Percentiles rank a stretch among this genome's conserved stretches.
phyloP scores from a whole-genome alignment of 2,797 vertebrate genomes.

The Anguilla anguilla region DNA sequence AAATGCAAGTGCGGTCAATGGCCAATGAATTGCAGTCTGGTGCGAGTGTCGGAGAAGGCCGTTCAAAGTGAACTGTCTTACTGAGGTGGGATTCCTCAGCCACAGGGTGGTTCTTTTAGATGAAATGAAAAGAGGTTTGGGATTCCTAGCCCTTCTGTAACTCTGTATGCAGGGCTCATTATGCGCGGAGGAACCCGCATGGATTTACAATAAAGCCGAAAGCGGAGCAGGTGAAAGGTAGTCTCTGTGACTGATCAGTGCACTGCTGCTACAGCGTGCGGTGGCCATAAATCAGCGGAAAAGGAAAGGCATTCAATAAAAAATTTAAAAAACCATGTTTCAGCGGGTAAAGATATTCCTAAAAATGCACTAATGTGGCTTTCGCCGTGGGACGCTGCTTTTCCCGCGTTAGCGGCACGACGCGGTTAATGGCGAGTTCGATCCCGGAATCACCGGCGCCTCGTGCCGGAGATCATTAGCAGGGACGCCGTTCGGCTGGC shows the following conservation, averaged over 20 bases:
- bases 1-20: not conserved
- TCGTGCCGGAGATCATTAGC: constrained; percentile 9
- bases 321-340: not conserved
- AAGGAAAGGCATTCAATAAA: not conserved
- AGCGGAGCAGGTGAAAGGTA: not conserved
- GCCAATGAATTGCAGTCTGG: not conserved
- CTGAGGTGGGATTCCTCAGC: not conserved
- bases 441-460: not conserved
- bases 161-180: not conserved
- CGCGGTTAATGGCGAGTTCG: not conserved
- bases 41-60: not conserved
- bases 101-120: not conserved
- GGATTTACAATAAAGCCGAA: not conserved
- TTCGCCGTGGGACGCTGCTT: not conserved
- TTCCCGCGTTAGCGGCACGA: not conserved
- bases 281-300: not conserved
- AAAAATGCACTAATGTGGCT: not conserved
- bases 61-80: not conserved
- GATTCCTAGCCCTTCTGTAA: not conserved
- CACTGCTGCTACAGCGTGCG: not conserved
- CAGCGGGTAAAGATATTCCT: not conserved
- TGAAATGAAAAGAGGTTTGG: no score
- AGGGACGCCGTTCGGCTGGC: not conserved
- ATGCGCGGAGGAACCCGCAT: not conserved
- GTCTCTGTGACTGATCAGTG: not conserved